Percentiles rank a stretch among this genome's conserved stretches.
phyloP scores from a whole-genome alignment of 2,797 vertebrate genomes.

The Micromesistius poutassou region DNA sequence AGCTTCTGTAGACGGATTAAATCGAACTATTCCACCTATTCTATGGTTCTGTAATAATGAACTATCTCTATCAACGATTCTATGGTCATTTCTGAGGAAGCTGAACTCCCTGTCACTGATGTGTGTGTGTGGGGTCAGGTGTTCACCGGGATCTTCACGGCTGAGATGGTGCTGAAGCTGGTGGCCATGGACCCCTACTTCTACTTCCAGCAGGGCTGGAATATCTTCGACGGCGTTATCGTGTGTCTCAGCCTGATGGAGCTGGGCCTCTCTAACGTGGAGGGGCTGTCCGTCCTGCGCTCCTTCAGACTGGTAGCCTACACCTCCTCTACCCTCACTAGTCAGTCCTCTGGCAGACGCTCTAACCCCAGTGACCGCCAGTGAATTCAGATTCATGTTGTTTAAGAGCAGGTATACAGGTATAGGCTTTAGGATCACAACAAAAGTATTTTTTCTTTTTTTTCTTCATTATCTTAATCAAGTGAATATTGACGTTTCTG shows the following conservation, averaged over 20 bases:
- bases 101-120: not conserved
- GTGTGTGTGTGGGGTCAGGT: conserved; percentile 68
- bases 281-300: conserved; percentile 91
- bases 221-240: conserved; percentile 96
- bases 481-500: not conserved
- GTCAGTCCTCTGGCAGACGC: not conserved
- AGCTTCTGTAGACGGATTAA: not conserved
- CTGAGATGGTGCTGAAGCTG: conserved; percentile 96
- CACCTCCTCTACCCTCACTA: not conserved
- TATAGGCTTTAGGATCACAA: no score
- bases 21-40: not conserved
- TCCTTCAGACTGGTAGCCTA: conserved; percentile 92
- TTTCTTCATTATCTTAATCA: not conserved
- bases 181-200: conserved; percentile 94
- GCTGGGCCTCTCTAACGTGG: conserved; percentile 90
- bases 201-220: conserved; percentile 99
- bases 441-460: no score
- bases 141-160: conserved; percentile 96
- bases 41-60: not conserved
- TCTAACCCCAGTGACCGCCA: no score
- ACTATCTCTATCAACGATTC: not conserved
- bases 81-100: not conserved
- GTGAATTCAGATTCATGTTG: no score
- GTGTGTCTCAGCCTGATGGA: conserved; percentile 97
- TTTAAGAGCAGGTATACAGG: no score